Percentiles rank a stretch among this genome's conserved stretches.
Evolutionary conservation across 23 tunicate species (phyloP).

Genomic region (Botrylloides violaceus): DNA sequence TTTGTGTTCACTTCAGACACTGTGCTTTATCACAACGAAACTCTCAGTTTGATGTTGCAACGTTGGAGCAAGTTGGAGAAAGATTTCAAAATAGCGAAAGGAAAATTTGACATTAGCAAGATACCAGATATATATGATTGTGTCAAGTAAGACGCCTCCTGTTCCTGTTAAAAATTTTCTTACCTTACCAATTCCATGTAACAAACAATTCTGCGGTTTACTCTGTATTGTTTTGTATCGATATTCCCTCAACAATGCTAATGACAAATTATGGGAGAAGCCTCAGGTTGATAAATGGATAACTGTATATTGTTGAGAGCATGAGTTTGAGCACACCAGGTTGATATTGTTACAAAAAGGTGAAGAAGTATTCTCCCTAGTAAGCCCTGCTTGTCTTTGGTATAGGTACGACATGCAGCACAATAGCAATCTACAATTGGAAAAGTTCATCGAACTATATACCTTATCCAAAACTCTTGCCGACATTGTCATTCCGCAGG

Average conservation of each 20-base stretch:
- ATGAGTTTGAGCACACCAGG: too few relatives aligned
- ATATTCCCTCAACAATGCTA: not conserved
- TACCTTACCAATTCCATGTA: not conserved
- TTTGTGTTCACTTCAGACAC: not conserved
- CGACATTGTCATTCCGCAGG: constrained; percentile 99
- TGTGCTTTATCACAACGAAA: constrained; percentile 82
- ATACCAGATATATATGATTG: constrained; percentile 97
- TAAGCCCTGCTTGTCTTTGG: not conserved
- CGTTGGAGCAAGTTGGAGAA: constrained; percentile 86
- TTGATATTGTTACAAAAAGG: too few relatives aligned
- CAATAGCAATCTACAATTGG: constrained; percentile 47
- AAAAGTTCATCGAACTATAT: constrained; percentile 66
- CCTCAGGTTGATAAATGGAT: too few relatives aligned
- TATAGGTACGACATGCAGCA: constrained; percentile 88
- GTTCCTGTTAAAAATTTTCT: not conserved
- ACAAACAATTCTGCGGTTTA: not conserved
- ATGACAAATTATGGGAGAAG: not conserved
- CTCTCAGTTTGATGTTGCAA: constrained; percentile 80
- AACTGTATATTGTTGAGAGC: too few relatives aligned
- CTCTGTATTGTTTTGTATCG: not conserved
- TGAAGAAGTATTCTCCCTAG: too few relatives aligned
- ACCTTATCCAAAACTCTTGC: constrained; percentile 72
- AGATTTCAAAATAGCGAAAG: constrained; percentile 58
- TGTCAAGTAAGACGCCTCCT: constrained; percentile 54
- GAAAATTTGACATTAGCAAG: constrained; percentile 78